A percentile compares a stretch with the other conserved stretches of the same genome.
These are phyloP conservation scores for Rhopilema esculentum DNA, from an alignment of 30 jellyfish, hydroid and myxozoan species.

Conservation along the genomic window DNA sequence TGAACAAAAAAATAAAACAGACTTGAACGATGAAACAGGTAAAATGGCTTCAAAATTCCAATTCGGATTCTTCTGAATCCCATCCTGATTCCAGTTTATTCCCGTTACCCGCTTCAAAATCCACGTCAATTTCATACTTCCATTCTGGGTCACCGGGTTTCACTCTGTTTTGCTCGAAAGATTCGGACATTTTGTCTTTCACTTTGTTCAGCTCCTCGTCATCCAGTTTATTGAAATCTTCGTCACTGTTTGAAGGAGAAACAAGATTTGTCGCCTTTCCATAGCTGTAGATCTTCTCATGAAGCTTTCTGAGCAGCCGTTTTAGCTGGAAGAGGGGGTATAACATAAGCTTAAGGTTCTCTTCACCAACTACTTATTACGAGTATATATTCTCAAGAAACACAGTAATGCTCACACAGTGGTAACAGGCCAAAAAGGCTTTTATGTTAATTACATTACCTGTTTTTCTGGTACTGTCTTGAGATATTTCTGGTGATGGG, in stretches of 20 bases:
- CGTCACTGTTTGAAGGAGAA: constrained; percentile 8
- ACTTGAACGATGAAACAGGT: background rate
- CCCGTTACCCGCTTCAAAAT: constrained; percentile 57
- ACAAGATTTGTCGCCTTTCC: constrained; percentile 3
- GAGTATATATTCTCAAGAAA: too few relatives aligned
- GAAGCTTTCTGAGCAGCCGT: constrained; percentile 68
- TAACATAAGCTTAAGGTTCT: background rate
- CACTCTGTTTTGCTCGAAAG: constrained; percentile 82
- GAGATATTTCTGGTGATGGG: constrained; percentile 82
- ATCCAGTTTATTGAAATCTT: constrained; percentile 74
- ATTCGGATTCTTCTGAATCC: constrained; percentile 93
- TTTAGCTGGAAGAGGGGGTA: constrained; percentile 11
- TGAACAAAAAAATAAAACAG: background rate
- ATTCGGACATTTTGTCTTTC: constrained; percentile 84
- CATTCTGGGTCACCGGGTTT: constrained; percentile 93
- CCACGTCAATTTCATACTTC: constrained; percentile 92
- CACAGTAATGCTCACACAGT: too few relatives aligned
- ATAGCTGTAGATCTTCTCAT: constrained; percentile 19
- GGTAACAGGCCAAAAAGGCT: too few relatives aligned
- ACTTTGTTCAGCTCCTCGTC: constrained; percentile 81
- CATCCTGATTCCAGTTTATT: constrained; percentile 81
- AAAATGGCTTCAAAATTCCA: constrained; percentile 78
- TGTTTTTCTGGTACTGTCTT: constrained; percentile 63
- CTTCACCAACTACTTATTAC: too few relatives aligned
- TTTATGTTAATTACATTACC: constrained; percentile 14